These are phyloP conservation scores for Psix sp. DNA, from an alignment of 1,140 invertebrate genomes.

Conservation along the genomic window DNA sequence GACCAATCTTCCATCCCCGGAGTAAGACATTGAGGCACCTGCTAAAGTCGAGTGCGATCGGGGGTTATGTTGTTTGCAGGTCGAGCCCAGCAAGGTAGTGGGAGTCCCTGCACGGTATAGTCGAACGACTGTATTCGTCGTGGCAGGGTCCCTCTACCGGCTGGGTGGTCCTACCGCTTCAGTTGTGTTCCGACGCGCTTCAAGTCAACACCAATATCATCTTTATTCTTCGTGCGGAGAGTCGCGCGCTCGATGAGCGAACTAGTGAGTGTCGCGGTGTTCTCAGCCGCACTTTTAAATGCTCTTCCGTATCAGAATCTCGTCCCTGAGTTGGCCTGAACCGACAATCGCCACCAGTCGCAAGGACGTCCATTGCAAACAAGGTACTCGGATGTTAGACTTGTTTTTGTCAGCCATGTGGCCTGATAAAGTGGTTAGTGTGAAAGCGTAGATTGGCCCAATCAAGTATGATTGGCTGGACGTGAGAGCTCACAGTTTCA, in stretches of 20 bases:
- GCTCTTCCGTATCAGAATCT: too few species aligned
- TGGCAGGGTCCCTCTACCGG: slow-evolving; percentile 72
- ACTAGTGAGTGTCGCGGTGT: not conserved
- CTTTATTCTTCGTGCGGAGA: slow-evolving; percentile 50
- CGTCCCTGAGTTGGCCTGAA: too few species aligned
- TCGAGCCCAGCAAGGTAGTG: slow-evolving; percentile 67
- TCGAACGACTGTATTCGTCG: slow-evolving; percentile 68
- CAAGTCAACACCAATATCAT: slow-evolving; percentile 74
- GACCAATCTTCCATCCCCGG: slow-evolving; percentile 72
- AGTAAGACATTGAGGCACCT: slow-evolving; percentile 77
- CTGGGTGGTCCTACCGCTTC: slow-evolving; percentile 78
- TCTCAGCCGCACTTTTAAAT: not conserved
- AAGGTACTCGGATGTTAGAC: slow-evolving; percentile 65
- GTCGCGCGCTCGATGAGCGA: not conserved
- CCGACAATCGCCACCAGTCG: too few species aligned
- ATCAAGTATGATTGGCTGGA: slow-evolving; percentile 74
- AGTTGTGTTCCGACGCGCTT: slow-evolving; percentile 77
- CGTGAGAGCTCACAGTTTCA: slow-evolving; percentile 64
- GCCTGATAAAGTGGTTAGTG: slow-evolving; percentile 75
- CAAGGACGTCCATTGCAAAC: slow-evolving; percentile 63
- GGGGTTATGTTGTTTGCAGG: slow-evolving; percentile 64
- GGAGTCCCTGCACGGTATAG: slow-evolving; percentile 72
- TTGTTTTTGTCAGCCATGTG: slow-evolving; percentile 71
- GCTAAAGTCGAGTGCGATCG: slow-evolving; percentile 69
- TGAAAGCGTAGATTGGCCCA: slow-evolving; percentile 73